Evolutionary conservation across 2,797 vertebrate species (phyloP).

Genomic region (Xiphophorus birchmanni): DNA sequence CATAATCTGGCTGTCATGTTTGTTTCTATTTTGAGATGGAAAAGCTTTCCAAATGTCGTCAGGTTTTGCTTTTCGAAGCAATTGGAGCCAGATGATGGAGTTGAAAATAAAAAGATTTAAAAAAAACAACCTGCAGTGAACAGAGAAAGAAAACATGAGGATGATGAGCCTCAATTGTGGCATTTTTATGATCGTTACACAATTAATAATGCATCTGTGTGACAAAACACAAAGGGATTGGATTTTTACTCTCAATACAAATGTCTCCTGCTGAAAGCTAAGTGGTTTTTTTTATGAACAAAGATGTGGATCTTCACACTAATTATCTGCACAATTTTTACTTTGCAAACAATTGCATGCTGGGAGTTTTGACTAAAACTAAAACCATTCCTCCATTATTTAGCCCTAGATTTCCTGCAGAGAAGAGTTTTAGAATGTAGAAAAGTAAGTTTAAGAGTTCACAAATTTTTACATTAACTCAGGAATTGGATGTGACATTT

Average conservation of each 20-base stretch:
- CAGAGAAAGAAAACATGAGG: not conserved
- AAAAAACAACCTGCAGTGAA: not conserved
- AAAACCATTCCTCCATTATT: not conserved
- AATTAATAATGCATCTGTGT: not conserved
- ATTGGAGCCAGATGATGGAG: not conserved
- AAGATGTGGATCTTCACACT: not conserved
- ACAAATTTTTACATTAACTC: not conserved
- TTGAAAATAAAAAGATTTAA: not conserved
- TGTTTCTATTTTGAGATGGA: not conserved
- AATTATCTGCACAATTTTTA: not conserved
- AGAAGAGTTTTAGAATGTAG: not conserved
- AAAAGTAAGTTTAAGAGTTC: not conserved
- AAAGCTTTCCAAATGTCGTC: not conserved
- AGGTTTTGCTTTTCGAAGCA: not conserved
- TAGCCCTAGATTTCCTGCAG: not conserved
- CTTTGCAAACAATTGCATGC: not conserved
- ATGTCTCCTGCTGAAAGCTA: not conserved
- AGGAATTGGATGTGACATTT: not conserved
- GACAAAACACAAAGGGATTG: not conserved
- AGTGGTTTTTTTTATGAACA: not conserved
- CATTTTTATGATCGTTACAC: not conserved
- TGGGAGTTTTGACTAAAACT: not conserved
- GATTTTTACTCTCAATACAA: not conserved
- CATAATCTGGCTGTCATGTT: not conserved
- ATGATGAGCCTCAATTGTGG: not conserved